Conservation (phyloP, 2,797 vertebrate species). For the Margarornis squamiger region DNA sequence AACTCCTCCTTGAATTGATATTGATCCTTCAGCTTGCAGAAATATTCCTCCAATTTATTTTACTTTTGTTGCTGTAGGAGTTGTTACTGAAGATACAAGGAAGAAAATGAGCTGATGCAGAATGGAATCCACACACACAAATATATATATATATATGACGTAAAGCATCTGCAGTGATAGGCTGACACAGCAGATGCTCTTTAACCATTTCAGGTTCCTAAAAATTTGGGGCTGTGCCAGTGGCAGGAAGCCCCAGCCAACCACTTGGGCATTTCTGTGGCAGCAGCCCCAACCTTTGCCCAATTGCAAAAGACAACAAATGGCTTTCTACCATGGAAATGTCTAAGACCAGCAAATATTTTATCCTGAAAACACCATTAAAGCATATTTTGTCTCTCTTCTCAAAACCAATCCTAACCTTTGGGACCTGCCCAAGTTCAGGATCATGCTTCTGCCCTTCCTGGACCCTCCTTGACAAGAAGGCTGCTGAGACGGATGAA, state of each 20-base stretch:
- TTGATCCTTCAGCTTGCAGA: conserved; percentile 69
- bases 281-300: background rate
- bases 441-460: background rate
- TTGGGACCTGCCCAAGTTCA: background rate
- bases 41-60: conserved; percentile 67
- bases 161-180: conserved; percentile 21
- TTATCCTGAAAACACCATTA: conserved; percentile 27
- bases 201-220: conserved; percentile 52
- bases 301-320: background rate
- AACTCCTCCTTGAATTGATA: conserved; percentile 73
- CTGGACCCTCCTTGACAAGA: background rate
- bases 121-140: conserved; percentile 22
- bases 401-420: conserved; percentile 42
- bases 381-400: conserved; percentile 28
- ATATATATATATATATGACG: background rate
- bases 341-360: conserved; percentile 17
- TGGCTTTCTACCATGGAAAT: conserved; percentile 2
- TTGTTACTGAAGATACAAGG: conserved; percentile 54
- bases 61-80: conserved; percentile 55
- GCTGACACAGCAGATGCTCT: conserved; percentile 54
- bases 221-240: background rate
- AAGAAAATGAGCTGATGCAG: conserved; percentile 56
- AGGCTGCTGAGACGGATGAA: background rate
- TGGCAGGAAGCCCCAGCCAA: background rate
- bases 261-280: background rate